These are phyloP conservation scores for Ceratosolen fusciceps DNA, from an alignment of 1,140 invertebrate genomes.

Conservation along the genomic window DNA sequence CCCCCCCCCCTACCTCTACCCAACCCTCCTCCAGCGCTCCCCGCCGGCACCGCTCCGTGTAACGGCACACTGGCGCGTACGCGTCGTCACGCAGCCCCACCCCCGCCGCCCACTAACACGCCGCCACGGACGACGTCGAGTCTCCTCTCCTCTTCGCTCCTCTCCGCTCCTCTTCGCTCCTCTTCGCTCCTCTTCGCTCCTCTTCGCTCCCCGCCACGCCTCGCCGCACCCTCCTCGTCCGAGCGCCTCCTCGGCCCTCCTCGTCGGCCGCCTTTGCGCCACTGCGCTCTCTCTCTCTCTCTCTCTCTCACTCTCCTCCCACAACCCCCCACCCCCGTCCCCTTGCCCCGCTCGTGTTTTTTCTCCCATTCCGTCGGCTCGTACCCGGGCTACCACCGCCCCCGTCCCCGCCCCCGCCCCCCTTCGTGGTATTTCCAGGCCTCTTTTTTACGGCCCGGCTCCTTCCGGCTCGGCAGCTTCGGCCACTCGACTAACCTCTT, in stretches of 20 bases:
- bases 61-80: slow-evolving; percentile 48
- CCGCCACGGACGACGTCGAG: neutral
- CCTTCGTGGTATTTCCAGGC: slow-evolving; percentile 12
- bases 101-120: slow-evolving; percentile 29
- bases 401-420: neutral
- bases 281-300: slow-evolving; percentile 27
- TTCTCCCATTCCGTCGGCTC: slow-evolving; percentile 24
- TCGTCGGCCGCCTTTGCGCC: neutral
- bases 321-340: neutral
- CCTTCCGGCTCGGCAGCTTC: neutral
- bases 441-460: slow-evolving; percentile 39
- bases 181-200: no score
- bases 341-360: slow-evolving; percentile 22
- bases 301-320: slow-evolving; percentile 49
- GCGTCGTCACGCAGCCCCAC: slow-evolving; percentile 69
- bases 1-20: slow-evolving; percentile 6
- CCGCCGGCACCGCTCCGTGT: neutral
- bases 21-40: no score
- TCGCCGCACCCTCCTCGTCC: neutral
- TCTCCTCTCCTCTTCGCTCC: neutral
- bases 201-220: no score
- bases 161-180: no score
- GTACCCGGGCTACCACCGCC: neutral
- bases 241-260: no score
- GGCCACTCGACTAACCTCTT: neutral